A percentile compares a stretch with the other conserved stretches of the same genome.
Evolutionary conservation across 2,113 vertebrate genomes (phyloP).

Genomic region (Butorides virescens): DNA sequence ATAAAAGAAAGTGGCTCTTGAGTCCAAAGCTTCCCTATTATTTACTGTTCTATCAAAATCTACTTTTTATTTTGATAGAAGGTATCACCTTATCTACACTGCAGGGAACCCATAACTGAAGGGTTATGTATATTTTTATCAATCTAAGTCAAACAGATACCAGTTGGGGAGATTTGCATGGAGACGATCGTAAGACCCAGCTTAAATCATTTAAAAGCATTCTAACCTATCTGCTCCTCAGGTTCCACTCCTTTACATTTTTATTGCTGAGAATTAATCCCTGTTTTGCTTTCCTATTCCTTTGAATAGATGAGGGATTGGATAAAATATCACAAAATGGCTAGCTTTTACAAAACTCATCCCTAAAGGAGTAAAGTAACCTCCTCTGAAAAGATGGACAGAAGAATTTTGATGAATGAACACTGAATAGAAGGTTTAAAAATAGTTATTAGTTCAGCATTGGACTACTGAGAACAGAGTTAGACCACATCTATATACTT

Average conservation of each 20-base stretch:
- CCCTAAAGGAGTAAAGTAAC: background rate
- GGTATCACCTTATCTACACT: background rate
- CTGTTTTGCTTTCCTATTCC: background rate
- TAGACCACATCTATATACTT: background rate
- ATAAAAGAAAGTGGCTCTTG: background rate
- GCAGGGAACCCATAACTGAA: background rate
- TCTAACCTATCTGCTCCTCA: background rate
- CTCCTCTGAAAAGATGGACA: background rate
- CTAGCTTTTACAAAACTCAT: background rate
- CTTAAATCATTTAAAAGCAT: background rate
- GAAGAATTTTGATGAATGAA: background rate
- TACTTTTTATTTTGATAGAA: background rate
- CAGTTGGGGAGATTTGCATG: background rate
- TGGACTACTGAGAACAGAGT: background rate
- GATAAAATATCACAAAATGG: background rate
- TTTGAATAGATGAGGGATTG: background rate
- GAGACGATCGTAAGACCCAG: background rate
- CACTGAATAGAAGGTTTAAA: background rate
- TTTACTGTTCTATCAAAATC: background rate
- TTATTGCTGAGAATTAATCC: background rate
- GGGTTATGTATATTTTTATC: background rate
- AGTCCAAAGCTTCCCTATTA: background rate
- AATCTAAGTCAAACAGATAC: background rate
- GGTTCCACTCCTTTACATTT: background rate
- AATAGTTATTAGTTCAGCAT: background rate